Evolutionary conservation across 2,888 invertebrate genomes (phyloP), one percentile per base, ranked within the genome.

Genomic region (Augochlorella aurata): DNA sequence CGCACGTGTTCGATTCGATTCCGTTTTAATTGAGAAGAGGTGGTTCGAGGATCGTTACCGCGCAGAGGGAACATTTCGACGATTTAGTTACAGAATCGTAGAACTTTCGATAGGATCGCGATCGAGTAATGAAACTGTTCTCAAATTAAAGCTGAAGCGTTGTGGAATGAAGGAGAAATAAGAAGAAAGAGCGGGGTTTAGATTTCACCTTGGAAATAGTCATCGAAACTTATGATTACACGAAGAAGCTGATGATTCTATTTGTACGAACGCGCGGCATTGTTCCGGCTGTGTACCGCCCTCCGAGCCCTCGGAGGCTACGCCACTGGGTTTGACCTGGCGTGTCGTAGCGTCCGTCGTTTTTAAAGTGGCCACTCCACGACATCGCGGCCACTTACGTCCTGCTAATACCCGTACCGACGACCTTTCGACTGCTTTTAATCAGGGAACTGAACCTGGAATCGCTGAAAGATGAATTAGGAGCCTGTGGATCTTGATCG

Each of bases 361-460:
- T 86, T 84, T 86, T 77, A 79, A 74, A 82, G 83, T 83, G 83
- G 83, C 83, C 72, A 77, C 77, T 82, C 74, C 71, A 54, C 83
- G 83, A 83, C 77, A 82, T 77, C 77, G 67, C 77, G 83, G 54
- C 66, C 74, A 77, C 74, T 77, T 66, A 44, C 29, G 12, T 38
- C 71, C 54, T 49, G 71, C 61, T 77, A 82, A 74, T 77, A 72
- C 83, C 78, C 63, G 68, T 78, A 73, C 69, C 74, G 65, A n/a
- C 65, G 45, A 68, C 68, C 21, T 81, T 69, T 50, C 71, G 44
- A 3, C 45, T 73, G 18, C 63, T 44, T 74, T 74, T 83, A 82
- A 83, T 83, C 72, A 82, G 47, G 29, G 16, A 72, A 54, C n/a
- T 74, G 45, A n/a, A 63, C 44, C 10, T n/a, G 38, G 68, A 4